Base-by-base conservation (phyloP, 2,888 invertebrate species). In the Rapana venosa region DNA sequence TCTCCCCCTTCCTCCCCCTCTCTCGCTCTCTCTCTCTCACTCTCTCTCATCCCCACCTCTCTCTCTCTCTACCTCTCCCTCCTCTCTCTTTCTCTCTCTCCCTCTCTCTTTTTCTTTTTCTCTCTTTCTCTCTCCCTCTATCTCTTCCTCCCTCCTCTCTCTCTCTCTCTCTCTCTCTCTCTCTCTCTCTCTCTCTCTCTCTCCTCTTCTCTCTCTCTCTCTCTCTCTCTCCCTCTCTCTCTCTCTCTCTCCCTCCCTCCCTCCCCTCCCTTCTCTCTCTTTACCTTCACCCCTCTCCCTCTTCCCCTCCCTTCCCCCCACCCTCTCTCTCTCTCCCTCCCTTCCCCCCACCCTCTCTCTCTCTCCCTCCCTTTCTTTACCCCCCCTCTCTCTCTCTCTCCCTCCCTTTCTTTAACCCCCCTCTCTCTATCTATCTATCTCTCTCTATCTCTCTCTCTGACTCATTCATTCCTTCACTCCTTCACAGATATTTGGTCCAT, bases 61-160 rank as follows among this genome's bases (percentile, higher is more conserved):
- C 35, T 35, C 35, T 66, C 35, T 35, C 35, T 35, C 79, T 79
- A 32, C 35, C 79, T 79, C 79, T 32, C 32, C 35, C 79, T 79
- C 79, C 35, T 47, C 79, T 79, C 79, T 79, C 79, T 35, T 13
- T 79, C 79, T 79, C 79, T 79, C 79, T 79, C 35, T 79, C 79
- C 35, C 79, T 35, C 79, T 79, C 35, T 79, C 35, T 17, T 17
- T 35, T 17, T 66, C 35, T 35, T 13, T 35, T 35, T 79, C 79
- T 79, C 79, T 79, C 79, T 32, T 8, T 79, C 79, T 79, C 79
- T 79, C 79, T 79, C 79, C 35, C 35, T 79, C 79, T 35, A 32
- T 35, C 79, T 20, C 32, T 32, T 32, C 22, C 22, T 32, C 22
- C 79, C 30, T 32, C 22, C 79, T 79, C 79, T 79, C 30, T 32